phyloP scores from a whole-genome alignment of 37 sponge, comb jelly and placozoan genomes.

The Crambe crambe region DNA sequence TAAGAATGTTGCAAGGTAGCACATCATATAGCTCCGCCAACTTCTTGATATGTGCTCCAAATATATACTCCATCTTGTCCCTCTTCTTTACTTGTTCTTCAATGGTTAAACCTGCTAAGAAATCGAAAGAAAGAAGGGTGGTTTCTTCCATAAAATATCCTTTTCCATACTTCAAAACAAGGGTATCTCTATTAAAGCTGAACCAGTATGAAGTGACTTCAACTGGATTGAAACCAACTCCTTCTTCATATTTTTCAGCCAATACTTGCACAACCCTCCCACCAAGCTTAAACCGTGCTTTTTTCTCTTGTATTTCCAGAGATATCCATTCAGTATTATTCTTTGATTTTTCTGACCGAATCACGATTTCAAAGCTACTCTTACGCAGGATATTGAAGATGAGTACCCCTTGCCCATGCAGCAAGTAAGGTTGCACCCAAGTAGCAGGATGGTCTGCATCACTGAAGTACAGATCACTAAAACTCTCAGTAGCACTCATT shows the following conservation, averaged over 20 bases:
- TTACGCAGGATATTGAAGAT: slow-evolving; percentile 24
- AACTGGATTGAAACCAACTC: slow-evolving; percentile 46
- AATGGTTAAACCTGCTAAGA: not conserved
- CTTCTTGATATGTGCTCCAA: not conserved
- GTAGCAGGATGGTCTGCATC: too few relatives aligned
- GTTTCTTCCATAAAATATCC: slow-evolving; percentile 74
- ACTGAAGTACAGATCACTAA: too few relatives aligned
- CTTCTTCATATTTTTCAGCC: not conserved
- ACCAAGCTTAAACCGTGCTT: not conserved
- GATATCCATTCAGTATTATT: not conserved
- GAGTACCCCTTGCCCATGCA: not conserved
- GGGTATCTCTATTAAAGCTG: slow-evolving; percentile 56
- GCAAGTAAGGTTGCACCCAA: not conserved
- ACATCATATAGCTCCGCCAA: not conserved
- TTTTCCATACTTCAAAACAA: slow-evolving; percentile 70
- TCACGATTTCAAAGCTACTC: slow-evolving; percentile 38
- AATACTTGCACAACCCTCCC: not conserved
- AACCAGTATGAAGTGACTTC: slow-evolving; percentile 62
- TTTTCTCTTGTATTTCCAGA: not conserved
- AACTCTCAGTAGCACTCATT: too few relatives aligned
- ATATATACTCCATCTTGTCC: not conserved
- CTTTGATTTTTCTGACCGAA: not conserved
- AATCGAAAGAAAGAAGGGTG: slow-evolving; percentile 15
- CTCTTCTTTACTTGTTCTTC: not conserved
- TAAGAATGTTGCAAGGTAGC: not conserved